Evolutionary conservation across 2,888 invertebrate genomes (phyloP).

Genomic region (Argyra leucocephala): DNA sequence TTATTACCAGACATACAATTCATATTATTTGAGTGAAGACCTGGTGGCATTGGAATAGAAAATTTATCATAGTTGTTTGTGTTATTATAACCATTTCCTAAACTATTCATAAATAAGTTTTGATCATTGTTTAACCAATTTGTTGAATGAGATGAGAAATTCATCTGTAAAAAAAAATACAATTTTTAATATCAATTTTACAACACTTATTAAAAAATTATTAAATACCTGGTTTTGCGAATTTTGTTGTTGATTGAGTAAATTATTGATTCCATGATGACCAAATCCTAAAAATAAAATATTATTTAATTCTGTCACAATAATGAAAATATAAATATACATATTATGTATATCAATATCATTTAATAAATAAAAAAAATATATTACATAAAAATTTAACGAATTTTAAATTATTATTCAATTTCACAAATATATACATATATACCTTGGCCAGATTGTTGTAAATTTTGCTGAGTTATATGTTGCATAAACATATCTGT

Average conservation of each 20-base stretch:
- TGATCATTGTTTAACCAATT: slow-evolving; percentile 33
- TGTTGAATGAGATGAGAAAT: slow-evolving; percentile 28
- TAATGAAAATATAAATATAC: no score
- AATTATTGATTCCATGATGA: slow-evolving; percentile 35
- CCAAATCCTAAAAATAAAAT: slow-evolving; percentile 30
- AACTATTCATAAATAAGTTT: slow-evolving; percentile 33
- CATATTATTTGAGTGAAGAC: slow-evolving; percentile 32
- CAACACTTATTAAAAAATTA: slow-evolving; percentile 37
- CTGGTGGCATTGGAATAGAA: slow-evolving; percentile 33
- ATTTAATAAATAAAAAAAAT: no score
- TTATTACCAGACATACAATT: slow-evolving; percentile 25
- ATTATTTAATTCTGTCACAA: no score
- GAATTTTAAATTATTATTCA: no score
- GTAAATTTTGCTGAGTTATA: slow-evolving; percentile 34
- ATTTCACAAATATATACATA: not conserved
- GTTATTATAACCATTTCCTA: slow-evolving; percentile 33
- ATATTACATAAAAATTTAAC: not conserved
- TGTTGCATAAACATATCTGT: slow-evolving; percentile 40
- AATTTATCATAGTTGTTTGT: slow-evolving; percentile 29
- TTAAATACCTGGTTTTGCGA: slow-evolving; percentile 38
- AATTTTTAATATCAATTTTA: slow-evolving; percentile 26
- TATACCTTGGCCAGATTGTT: slow-evolving; percentile 34
- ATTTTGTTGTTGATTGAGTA: slow-evolving; percentile 36
- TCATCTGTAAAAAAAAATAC: slow-evolving; percentile 13
- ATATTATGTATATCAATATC: no score